phyloP scores from a whole-genome alignment of 2,888 invertebrate species.

The Drosophila birchii region DNA sequence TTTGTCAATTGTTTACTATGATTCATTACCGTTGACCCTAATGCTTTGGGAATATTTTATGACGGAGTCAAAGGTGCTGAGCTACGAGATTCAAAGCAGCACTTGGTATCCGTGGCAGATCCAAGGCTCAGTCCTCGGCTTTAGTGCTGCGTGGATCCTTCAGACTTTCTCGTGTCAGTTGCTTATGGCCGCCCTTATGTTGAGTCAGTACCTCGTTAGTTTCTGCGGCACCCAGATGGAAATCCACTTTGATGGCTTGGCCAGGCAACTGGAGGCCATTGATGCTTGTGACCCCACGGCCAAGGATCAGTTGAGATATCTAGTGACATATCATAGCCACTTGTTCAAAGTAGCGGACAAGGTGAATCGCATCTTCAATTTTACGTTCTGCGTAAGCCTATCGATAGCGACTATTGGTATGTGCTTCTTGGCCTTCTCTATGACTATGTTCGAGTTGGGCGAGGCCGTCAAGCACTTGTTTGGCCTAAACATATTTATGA shows the following conservation, averaged over 20 bases:
- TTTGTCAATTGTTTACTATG: not conserved
- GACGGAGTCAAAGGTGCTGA: not conserved
- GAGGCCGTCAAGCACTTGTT: not conserved
- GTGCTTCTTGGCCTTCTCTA: slow-evolving; percentile 3
- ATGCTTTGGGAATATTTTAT: slow-evolving; percentile 3
- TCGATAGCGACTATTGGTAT: not conserved
- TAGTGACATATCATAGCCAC: not conserved
- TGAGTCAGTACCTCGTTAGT: not conserved
- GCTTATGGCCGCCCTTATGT: not conserved
- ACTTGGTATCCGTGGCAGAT: slow-evolving; percentile 24
- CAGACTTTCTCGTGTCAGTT: not conserved
- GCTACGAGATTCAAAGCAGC: slow-evolving; percentile 7
- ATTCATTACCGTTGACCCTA: not conserved
- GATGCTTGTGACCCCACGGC: slow-evolving; percentile 7
- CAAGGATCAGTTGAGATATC: slow-evolving; percentile 7
- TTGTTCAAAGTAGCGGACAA: slow-evolving; percentile 6
- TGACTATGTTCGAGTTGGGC: slow-evolving; percentile 12
- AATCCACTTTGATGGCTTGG: slow-evolving; percentile 19
- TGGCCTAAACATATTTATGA: not conserved
- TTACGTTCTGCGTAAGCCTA: slow-evolving; percentile 8
- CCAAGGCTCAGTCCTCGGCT: slow-evolving; percentile 6
- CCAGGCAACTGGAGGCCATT: slow-evolving; percentile 1
- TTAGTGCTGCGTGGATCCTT: not conserved
- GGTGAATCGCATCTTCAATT: slow-evolving; percentile 5
- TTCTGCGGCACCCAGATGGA: slow-evolving; percentile 12